Conservation (phyloP, 2,797 vertebrate species). For the Mormyrus hasselquistii region DNA sequence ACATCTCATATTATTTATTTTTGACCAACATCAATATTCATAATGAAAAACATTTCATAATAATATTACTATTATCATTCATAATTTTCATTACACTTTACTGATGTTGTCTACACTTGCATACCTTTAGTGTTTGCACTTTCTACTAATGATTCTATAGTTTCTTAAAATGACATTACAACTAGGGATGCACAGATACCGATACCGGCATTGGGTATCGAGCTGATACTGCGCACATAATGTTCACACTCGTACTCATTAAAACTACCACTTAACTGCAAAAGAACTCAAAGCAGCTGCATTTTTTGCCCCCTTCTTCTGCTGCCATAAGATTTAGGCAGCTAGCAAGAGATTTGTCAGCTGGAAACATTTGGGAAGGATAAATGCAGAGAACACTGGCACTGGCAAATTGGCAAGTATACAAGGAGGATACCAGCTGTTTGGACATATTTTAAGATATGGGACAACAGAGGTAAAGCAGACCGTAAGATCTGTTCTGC, state of each 20-base stretch:
- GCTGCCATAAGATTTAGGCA: neutral
- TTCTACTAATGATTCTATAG: neutral
- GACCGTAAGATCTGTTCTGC: neutral
- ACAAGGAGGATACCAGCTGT: neutral
- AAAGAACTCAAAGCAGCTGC: neutral
- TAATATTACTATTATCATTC: neutral
- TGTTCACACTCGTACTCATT: neutral
- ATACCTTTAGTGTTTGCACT: neutral
- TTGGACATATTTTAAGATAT: neutral
- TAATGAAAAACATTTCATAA: neutral
- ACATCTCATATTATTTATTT: neutral
- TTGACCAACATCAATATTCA: neutral
- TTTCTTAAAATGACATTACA: neutral
- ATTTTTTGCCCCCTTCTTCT: neutral
- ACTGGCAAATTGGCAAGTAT: neutral
- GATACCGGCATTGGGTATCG: neutral
- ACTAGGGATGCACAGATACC: neutral
- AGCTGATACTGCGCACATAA: neutral
- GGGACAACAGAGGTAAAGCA: neutral
- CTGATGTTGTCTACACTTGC: neutral
- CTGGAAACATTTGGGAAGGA: neutral
- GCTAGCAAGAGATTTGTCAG: neutral
- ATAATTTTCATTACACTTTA: neutral
- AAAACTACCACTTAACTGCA: neutral
- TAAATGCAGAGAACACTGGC: neutral